phyloP scores from a whole-genome alignment of 2,113 vertebrate species.

The Morone chrysops region DNA sequence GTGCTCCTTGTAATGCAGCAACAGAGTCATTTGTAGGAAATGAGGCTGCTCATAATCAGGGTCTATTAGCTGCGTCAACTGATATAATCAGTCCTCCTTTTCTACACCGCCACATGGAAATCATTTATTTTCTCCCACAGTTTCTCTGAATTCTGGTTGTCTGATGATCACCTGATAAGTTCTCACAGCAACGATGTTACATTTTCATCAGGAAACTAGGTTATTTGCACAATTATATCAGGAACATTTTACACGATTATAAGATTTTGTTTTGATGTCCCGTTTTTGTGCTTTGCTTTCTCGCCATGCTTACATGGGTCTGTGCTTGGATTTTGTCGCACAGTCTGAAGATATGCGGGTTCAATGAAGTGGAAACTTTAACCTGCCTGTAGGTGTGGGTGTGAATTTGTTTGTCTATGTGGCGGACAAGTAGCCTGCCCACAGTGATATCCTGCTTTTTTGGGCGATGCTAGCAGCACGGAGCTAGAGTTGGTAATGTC shows the following conservation, averaged over 20 bases:
- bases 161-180: slow-evolving; percentile 18
- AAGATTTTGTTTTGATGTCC: neutral
- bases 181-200: neutral
- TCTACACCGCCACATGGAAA: slow-evolving; percentile 39
- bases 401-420: neutral
- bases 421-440: neutral
- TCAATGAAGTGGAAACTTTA: neutral
- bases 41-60: slow-evolving; percentile 57
- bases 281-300: neutral
- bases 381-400: neutral
- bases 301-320: neutral
- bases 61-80: slow-evolving; percentile 59
- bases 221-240: slow-evolving; percentile 7
- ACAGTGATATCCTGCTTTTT: neutral
- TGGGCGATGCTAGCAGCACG: neutral
- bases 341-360: slow-evolving; percentile 4
- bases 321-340: neutral
- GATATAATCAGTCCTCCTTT: slow-evolving; percentile 62
- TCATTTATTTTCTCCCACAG: slow-evolving; percentile 24
- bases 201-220: slow-evolving; percentile 10
- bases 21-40: slow-evolving; percentile 57
- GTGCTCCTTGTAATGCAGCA: slow-evolving; percentile 1
- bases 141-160: slow-evolving; percentile 29
- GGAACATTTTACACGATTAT: neutral
- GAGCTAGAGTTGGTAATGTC: neutral